Evolutionary conservation across 2,113 vertebrate species (phyloP).

Genomic region (Lepisosteus osseus): DNA sequence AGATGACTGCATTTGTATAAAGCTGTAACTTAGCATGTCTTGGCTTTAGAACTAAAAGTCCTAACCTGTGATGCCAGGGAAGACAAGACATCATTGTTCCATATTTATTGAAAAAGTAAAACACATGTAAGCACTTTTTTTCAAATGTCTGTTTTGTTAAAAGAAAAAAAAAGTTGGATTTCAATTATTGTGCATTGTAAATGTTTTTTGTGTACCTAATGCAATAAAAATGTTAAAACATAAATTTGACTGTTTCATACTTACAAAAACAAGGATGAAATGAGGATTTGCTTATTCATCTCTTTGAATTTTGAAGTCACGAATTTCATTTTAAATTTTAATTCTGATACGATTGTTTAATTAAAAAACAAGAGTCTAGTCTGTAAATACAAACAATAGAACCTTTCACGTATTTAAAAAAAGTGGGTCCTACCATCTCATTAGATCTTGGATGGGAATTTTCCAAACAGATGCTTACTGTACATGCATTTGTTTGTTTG

Average conservation of each 20-base stretch:
- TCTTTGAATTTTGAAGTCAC: too few relatives aligned
- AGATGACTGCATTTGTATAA: slow-evolving; percentile 64
- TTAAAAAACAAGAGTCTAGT: too few relatives aligned
- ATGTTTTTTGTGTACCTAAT: slow-evolving; percentile 93
- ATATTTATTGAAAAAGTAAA: slow-evolving; percentile 97
- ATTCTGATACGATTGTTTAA: too few relatives aligned
- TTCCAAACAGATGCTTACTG: too few relatives aligned
- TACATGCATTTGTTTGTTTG: too few relatives aligned
- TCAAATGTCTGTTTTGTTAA: slow-evolving; percentile 89
- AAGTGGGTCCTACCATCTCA: too few relatives aligned
- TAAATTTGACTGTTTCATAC: slow-evolving; percentile 26
- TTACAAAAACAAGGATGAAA: too few relatives aligned
- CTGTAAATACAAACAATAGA: too few relatives aligned
- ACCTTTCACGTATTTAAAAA: too few relatives aligned
- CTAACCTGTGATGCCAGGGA: slow-evolving; percentile 65
- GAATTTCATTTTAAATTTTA: too few relatives aligned
- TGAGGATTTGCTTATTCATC: too few relatives aligned
- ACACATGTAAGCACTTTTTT: slow-evolving; percentile 96
- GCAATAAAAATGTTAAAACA: slow-evolving; percentile 55
- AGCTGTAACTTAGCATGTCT: slow-evolving; percentile 79
- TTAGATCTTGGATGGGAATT: too few relatives aligned
- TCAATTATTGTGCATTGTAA: slow-evolving; percentile 89
- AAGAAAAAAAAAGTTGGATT: slow-evolving; percentile 54
- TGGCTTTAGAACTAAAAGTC: slow-evolving; percentile 75
- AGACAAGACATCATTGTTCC: slow-evolving; percentile 71